A percentile compares a stretch with the other conserved stretches of the same genome.
Evolutionary conservation across 2,888 invertebrate genomes (phyloP).

Genomic region (Andrena flavipes): DNA sequence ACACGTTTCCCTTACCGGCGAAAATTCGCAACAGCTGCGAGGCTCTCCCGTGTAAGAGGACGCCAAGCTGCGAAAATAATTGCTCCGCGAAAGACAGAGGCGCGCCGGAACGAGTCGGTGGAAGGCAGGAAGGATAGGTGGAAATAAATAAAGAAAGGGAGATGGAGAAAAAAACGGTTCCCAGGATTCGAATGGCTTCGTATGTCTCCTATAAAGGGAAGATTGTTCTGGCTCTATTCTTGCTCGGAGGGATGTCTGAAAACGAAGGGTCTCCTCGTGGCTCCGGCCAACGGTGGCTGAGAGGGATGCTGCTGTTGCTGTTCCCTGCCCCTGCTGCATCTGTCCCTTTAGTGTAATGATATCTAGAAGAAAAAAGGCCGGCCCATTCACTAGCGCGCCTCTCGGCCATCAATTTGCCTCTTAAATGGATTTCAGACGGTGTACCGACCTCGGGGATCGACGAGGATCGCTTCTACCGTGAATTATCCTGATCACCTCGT

Average conservation of each 20-base stretch:
- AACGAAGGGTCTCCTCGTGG: slow-evolving; percentile 71
- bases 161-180: slow-evolving; percentile 79
- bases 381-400: slow-evolving; percentile 63
- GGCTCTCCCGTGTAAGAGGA: slow-evolving; percentile 58
- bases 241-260: slow-evolving; percentile 74
- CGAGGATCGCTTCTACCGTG: background rate
- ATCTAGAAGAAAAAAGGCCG: slow-evolving; percentile 72
- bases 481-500: slow-evolving; percentile 6
- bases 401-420: slow-evolving; percentile 79
- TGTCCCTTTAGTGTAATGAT: slow-evolving; percentile 82
- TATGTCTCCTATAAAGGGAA: slow-evolving; percentile 82
- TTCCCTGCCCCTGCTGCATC: slow-evolving; percentile 76
- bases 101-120: slow-evolving; percentile 49
- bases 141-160: slow-evolving; percentile 56
- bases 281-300: slow-evolving; percentile 64
- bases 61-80: slow-evolving; percentile 83
- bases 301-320: slow-evolving; percentile 72
- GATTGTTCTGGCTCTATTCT: slow-evolving; percentile 79
- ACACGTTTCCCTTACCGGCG: background rate
- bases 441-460: slow-evolving; percentile 8
- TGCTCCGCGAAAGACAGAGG: slow-evolving; percentile 79
- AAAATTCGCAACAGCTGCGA: slow-evolving; percentile 42
- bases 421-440: slow-evolving; percentile 71
- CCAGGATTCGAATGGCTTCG: slow-evolving; percentile 83
- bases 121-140: slow-evolving; percentile 55